These are phyloP conservation scores for Brachyptera putata DNA, from an alignment of 2,888 invertebrate species.

Conservation along the genomic window DNA sequence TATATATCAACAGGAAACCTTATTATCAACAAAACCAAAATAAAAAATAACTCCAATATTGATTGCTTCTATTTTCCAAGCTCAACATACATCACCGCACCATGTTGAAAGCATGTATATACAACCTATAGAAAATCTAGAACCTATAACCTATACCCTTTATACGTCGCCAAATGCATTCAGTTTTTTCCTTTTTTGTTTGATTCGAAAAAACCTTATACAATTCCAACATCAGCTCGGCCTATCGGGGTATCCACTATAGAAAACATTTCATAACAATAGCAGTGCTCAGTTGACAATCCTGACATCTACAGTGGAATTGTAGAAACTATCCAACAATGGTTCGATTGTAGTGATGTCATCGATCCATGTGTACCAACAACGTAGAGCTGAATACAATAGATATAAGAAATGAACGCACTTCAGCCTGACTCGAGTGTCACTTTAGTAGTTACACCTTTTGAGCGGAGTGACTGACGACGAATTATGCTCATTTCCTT, in stretches of 20 bases:
- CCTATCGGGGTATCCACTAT: slow-evolving; percentile 13
- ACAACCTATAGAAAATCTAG: background rate
- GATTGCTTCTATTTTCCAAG: too few species aligned
- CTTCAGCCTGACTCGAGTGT: background rate
- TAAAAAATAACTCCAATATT: too few species aligned
- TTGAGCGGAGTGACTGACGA: background rate
- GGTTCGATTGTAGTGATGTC: slow-evolving; percentile 17
- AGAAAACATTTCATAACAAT: slow-evolving; percentile 21
- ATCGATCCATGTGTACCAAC: slow-evolving; percentile 13
- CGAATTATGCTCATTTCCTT: slow-evolving; percentile 9
- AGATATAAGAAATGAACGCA: slow-evolving; percentile 2
- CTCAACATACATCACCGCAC: too few species aligned
- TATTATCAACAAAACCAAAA: too few species aligned
- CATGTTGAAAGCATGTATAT: too few species aligned
- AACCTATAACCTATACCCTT: slow-evolving; percentile 6
- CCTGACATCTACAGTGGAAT: slow-evolving; percentile 20
- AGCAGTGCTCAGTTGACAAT: slow-evolving; percentile 15
- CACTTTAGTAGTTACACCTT: too few species aligned
- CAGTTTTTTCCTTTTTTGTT: slow-evolving; percentile 11
- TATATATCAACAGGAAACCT: too few species aligned
- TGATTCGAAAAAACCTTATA: slow-evolving; percentile 14
- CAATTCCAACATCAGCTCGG: slow-evolving; percentile 10
- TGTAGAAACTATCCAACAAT: slow-evolving; percentile 21
- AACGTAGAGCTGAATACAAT: slow-evolving; percentile 16
- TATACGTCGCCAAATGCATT: slow-evolving; percentile 10